These are phyloP conservation scores for Gasterosteus nipponicus DNA, from an alignment of 2,113 vertebrate genomes.

Conservation along the genomic window DNA sequence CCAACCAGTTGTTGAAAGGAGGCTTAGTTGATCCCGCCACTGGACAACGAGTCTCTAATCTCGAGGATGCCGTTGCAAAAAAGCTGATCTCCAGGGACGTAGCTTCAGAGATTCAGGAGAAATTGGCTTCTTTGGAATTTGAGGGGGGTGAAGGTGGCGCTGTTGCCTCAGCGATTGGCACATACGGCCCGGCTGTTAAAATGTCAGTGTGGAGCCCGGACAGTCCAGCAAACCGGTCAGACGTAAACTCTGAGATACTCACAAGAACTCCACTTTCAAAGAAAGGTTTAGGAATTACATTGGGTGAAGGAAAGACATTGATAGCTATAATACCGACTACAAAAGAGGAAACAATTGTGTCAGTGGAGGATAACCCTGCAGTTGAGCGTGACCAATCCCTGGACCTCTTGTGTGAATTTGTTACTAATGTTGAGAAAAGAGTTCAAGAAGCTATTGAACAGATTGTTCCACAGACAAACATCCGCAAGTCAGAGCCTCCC, in stretches of 20 bases:
- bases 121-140: conserved; percentile 18
- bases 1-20: conserved; percentile 82
- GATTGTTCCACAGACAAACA: conserved; percentile 44
- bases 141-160: conserved; percentile 38
- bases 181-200: conserved; percentile 34
- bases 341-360: conserved; percentile 25
- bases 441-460: conserved; percentile 72
- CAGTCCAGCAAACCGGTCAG: conserved; percentile 44
- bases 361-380: conserved; percentile 3
- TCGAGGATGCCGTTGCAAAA: conserved; percentile 81
- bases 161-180: conserved; percentile 48
- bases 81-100: conserved; percentile 79
- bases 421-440: conserved; percentile 74
- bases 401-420: conserved; percentile 71
- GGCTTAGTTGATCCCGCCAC: conserved; percentile 81
- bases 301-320: not conserved
- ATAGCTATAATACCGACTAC: not conserved
- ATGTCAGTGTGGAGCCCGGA: conserved; percentile 41
- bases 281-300: conserved; percentile 3
- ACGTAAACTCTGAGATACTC: conserved; percentile 6
- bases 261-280: conserved; percentile 27
- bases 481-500: not conserved
- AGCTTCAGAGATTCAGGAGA: conserved; percentile 71
- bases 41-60: conserved; percentile 73
- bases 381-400: conserved; percentile 63